A percentile compares a stretch with the other conserved stretches of the same genome.
Evolutionary conservation across 2,797 vertebrate genomes (phyloP).

Genomic region (Gallinago solitaria): DNA sequence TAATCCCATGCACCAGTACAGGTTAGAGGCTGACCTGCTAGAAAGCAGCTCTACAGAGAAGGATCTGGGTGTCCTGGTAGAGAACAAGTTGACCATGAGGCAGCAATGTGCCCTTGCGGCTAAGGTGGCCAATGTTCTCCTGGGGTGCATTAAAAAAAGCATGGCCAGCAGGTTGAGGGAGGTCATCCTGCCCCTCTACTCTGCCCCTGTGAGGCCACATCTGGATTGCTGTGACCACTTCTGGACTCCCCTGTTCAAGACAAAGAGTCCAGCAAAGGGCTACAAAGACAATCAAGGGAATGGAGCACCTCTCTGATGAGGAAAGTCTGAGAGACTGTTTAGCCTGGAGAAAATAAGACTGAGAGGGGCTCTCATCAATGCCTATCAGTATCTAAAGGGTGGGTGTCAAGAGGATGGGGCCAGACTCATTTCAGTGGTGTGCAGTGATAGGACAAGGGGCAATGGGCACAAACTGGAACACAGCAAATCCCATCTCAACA

Average conservation of each 20-base stretch:
- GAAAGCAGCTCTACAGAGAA: not conserved
- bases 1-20: not conserved
- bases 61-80: not conserved
- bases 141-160: not conserved
- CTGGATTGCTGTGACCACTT: not conserved
- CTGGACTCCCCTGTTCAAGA: not conserved
- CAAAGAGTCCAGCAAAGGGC: not conserved
- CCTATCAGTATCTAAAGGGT: not conserved
- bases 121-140: not conserved
- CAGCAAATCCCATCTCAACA: not conserved
- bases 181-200: not conserved
- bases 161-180: not conserved
- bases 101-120: not conserved
- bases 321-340: not conserved
- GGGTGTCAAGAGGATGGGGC: not conserved
- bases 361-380: not conserved
- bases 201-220: not conserved
- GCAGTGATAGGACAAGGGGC: not conserved
- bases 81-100: not conserved
- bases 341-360: not conserved
- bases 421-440: not conserved
- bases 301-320: not conserved
- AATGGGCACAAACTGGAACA: not conserved
- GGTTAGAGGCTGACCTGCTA: not conserved
- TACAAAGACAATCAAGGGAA: not conserved